Evolutionary conservation across 2,797 vertebrate genomes (phyloP), one percentile per base, ranked within the genome.

Genomic region (Pachyuromys duprasi): DNA sequence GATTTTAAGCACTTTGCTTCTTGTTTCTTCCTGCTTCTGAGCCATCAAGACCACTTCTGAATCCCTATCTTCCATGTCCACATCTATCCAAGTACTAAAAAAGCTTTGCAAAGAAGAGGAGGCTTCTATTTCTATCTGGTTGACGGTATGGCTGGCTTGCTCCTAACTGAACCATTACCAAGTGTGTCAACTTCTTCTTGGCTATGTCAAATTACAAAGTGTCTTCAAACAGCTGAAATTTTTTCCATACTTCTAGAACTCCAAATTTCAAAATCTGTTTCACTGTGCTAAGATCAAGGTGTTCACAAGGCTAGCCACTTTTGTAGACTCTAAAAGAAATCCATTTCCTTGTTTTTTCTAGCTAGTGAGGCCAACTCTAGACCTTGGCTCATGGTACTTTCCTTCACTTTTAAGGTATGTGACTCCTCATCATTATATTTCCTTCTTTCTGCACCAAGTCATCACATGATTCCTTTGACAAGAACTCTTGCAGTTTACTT

Each of bases 11-110:
- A 24, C 26, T 14, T 53, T 45, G 70, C 83, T 87, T 63, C 45
- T 28, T 74, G 57, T 33, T 83, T n/a, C 65, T 93, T 94, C 83
- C 28, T 74, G 78, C 28, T 96, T 62, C 63, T 24, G 24, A 89
- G 45, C 12, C 53, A 24, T 67, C 45, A 57, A 69, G 14, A 2
- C 60, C 65, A 90, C 57, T 42, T 86, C 28, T 76, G 33, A 89
- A 74, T 39, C 39, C 82, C 39, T 78, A n/a, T 83, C 69, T 31
- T 95, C 45, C 75, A 28, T 49, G 12, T 31, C 42, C 2, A 74
- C 31, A 89, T 24, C 53, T 55, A 63, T 9, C 9, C 36, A 80
- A 70, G 42, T 76, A 26, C 33, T 70, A 13, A 14, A 45, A 31
- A 89, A 22, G 33, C 36, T 79, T 87, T n/a, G 12, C 60, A 74